phyloP scores from a whole-genome alignment of 1,140 invertebrate genomes.

The Ceratitis capitata region DNA sequence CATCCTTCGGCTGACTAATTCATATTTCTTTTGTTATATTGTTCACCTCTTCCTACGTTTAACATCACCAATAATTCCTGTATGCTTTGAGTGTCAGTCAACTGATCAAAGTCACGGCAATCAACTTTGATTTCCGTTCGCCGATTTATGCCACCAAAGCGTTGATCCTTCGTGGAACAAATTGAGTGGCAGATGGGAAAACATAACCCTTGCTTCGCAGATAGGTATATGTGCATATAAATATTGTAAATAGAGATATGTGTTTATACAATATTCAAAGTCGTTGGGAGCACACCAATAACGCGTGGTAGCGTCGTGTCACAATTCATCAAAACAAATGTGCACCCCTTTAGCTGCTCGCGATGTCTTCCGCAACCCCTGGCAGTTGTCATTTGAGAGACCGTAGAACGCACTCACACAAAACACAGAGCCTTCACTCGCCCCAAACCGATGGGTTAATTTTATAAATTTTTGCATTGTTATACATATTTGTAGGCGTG shows the following conservation, averaged over 20 bases:
- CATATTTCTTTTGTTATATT: constrained; percentile 10
- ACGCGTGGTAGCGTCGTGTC: neutral
- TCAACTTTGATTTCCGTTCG: constrained; percentile 38
- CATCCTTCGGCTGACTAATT: neutral
- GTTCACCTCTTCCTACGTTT: neutral
- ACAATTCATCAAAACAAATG: constrained; percentile 36
- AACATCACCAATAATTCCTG: neutral
- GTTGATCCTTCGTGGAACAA: neutral
- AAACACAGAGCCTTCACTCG: neutral
- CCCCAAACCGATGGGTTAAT: constrained; percentile 26
- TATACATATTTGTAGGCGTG: constrained; percentile 14
- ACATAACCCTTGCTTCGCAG: neutral
- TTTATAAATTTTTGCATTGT: constrained; percentile 40
- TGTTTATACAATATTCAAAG: too few relatives aligned
- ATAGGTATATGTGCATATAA: neutral
- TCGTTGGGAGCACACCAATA: neutral
- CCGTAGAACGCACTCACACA: neutral
- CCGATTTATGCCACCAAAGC: neutral
- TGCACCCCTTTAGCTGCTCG: neutral
- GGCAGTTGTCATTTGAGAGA: neutral
- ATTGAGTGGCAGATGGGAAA: neutral
- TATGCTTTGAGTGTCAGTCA: neutral
- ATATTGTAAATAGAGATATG: too few relatives aligned
- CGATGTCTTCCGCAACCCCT: neutral
- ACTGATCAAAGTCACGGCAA: constrained; percentile 37